Base-by-base conservation (phyloP, 2,797 vertebrate genomes). In the Synanceia verrucosa region DNA sequence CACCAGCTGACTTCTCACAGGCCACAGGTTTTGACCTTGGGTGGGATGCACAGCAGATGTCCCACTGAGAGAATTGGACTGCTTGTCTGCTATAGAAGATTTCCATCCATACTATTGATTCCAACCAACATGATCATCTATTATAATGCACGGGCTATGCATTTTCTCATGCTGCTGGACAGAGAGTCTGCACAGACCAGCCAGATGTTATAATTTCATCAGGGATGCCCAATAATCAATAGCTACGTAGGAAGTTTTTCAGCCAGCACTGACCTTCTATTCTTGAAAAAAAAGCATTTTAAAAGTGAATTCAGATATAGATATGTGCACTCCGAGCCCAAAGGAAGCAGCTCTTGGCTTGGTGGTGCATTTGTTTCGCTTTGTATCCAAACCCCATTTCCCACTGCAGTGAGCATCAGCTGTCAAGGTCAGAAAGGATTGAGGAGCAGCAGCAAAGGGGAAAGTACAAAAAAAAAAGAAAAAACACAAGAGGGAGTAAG, bases 1-100 rank as follows among this genome's bases (percentile, higher is more conserved):
- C 4, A 73, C 76, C 88, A 87, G 86, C 80, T 82, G 86, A 79
- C 82, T 81, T 58, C 79, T 81, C 68, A 74, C 1, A 21, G 69
- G 68, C 69, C 68, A 81, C 69, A 75, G 79, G 62, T 82, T 80
- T 67, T 82, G 86, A 86, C 86, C 90, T 89, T 89, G 88, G 66
- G 43, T 59, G 29, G 65, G 76, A 83, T 57, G 66, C 59, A 71
- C 47, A 82, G 78, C 79, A 82, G 66, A 85, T 83, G 78, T 76
- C 76, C 73, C 46, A 56, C 62, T 34, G 34, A 39, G 67, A 73
- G 73, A 71, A 16, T 2, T 59, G 11, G 51, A 72, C 47, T 55
- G 63, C 59, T 77, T 57, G 23, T 51, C 24, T 39, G 39, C 43
- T 9, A 29, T 29, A 1, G 28, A 78, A 26, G 26, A 66, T 61